These are phyloP conservation scores for Plutomurus gul DNA, from an alignment of 1,140 invertebrate genomes.

Conservation along the genomic window DNA sequence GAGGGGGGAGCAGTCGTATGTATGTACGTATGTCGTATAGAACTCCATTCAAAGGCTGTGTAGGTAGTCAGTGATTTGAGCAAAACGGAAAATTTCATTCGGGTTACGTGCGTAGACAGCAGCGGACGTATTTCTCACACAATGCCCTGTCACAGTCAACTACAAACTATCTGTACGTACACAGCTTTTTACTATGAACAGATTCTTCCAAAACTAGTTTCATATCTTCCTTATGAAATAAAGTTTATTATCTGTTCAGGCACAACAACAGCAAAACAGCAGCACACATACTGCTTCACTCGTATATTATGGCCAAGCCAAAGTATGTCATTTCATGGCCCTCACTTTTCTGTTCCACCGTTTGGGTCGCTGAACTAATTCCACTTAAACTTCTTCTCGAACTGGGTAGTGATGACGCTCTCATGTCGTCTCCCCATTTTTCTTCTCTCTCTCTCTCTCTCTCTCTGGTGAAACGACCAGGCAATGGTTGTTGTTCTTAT, in stretches of 20 bases:
- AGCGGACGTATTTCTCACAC: background rate
- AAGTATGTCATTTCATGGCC: constrained; percentile 11
- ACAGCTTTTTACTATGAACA: too few species aligned
- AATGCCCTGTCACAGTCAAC: background rate
- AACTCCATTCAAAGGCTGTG: too few species aligned
- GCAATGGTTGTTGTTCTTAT: too few species aligned
- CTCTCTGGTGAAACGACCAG: too few species aligned
- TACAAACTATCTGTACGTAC: background rate
- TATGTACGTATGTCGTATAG: background rate
- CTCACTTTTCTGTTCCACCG: background rate
- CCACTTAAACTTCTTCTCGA: background rate
- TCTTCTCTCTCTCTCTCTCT: too few species aligned
- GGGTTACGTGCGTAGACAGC: background rate
- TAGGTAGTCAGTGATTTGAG: background rate
- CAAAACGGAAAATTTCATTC: background rate
- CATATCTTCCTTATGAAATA: background rate
- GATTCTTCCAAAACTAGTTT: background rate
- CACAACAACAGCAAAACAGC: background rate
- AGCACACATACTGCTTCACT: background rate
- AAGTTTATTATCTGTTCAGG: background rate
- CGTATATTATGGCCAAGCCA: background rate
- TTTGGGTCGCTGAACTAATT: background rate
- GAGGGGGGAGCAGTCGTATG: background rate
- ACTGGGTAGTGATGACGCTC: background rate
- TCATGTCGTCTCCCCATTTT: background rate